A percentile compares a stretch with the other conserved stretches of the same genome.
Conservation (phyloP, 1,140 invertebrate genomes). For the Neodiprion pinetum region DNA sequence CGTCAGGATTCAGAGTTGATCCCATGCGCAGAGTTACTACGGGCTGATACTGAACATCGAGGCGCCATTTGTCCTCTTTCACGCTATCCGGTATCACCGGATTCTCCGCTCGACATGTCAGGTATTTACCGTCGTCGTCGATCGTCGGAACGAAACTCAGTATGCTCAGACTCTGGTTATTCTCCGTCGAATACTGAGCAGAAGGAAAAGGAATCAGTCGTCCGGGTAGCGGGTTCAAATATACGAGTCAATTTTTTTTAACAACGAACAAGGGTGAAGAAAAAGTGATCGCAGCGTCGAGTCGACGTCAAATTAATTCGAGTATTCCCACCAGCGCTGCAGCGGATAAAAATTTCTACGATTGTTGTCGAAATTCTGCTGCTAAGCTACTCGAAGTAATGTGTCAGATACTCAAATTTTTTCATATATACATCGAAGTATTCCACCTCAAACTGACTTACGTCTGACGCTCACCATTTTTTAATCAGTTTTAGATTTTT, state of each 20-base stretch:
- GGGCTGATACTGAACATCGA: slow-evolving; percentile 81
- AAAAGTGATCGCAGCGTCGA: slow-evolving; percentile 39
- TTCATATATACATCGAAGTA: not conserved
- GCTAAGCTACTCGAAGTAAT: too few species aligned
- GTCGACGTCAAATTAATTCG: slow-evolving; percentile 36
- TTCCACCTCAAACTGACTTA: not conserved
- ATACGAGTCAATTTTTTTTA: slow-evolving; percentile 23
- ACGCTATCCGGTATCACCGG: slow-evolving; percentile 79
- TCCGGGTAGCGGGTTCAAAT: slow-evolving; percentile 13
- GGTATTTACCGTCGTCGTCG: slow-evolving; percentile 86
- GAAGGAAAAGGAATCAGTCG: slow-evolving; percentile 28
- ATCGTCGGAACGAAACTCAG: slow-evolving; percentile 80
- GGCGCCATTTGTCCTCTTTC: slow-evolving; percentile 82
- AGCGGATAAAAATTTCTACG: too few species aligned
- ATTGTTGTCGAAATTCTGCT: too few species aligned
- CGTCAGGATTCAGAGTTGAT: slow-evolving; percentile 77
- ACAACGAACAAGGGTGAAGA: slow-evolving; percentile 27
- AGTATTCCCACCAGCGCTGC: too few species aligned
- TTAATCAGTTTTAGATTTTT: too few species aligned
- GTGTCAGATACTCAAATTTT: not conserved
- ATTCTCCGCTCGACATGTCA: slow-evolving; percentile 88
- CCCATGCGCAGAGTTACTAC: slow-evolving; percentile 79
- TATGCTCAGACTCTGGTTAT: slow-evolving; percentile 85
- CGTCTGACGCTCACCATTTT: too few species aligned
- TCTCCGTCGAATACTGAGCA: slow-evolving; percentile 77